phyloP scores from a whole-genome alignment of 2,797 vertebrate species.

The Lagocephalus sceleratus region DNA sequence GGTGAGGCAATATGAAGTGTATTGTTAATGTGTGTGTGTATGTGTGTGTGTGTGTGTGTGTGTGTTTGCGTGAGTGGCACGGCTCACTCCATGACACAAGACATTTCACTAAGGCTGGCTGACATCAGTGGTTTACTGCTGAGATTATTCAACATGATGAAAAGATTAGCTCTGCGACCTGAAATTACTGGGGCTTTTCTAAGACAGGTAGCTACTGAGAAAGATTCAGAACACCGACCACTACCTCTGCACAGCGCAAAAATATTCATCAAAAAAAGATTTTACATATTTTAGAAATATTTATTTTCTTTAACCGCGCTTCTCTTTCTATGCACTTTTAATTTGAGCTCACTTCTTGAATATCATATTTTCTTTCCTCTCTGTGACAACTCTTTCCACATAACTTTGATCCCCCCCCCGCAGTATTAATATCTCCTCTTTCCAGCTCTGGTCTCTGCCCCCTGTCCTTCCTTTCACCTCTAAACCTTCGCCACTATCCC shows the following conservation, averaged over 20 bases:
- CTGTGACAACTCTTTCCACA: slow-evolving; percentile 6
- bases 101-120: too few relatives aligned
- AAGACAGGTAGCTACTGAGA: too few relatives aligned
- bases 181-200: too few relatives aligned
- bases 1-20: too few relatives aligned
- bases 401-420: slow-evolving; percentile 6
- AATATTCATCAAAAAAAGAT: too few relatives aligned
- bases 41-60: background rate
- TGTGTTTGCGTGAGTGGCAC: too few relatives aligned
- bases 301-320: background rate
- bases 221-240: too few relatives aligned
- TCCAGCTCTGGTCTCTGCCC: background rate
- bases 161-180: background rate
- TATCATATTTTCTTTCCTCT: slow-evolving; percentile 11
- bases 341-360: slow-evolving; percentile 2
- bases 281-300: background rate
- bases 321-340: background rate
- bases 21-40: slow-evolving; percentile 7
- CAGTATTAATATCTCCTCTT: background rate
- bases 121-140: background rate
- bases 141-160: background rate
- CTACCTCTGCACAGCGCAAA: too few relatives aligned
- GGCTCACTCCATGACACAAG: too few relatives aligned
- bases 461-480: background rate
- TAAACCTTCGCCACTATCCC: slow-evolving; percentile 20